Conservation (phyloP, 2,113 vertebrate genomes). For the Alosa alosa region DNA sequence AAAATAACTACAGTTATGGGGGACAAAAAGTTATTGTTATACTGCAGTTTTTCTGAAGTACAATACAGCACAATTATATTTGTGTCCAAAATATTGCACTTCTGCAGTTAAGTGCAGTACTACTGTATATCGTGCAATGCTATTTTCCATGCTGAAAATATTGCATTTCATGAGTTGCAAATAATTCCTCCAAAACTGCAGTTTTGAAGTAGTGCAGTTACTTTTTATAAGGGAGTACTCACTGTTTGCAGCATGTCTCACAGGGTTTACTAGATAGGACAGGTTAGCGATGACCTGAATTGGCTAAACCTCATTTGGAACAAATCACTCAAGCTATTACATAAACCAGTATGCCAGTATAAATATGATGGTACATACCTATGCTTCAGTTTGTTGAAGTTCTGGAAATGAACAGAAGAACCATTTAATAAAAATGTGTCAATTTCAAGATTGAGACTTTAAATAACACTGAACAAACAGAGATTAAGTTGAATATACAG, state of each 20-base stretch:
- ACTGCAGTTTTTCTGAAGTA: too few species aligned
- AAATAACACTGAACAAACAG: not conserved
- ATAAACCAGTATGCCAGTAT: not conserved
- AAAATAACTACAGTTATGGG: too few species aligned
- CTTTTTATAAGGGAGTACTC: not conserved
- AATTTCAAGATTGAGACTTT: not conserved
- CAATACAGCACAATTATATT: too few species aligned
- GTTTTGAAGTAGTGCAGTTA: not conserved
- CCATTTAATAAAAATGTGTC: not conserved
- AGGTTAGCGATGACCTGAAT: not conserved
- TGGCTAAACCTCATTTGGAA: not conserved
- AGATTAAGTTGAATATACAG: not conserved
- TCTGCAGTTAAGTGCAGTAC: too few species aligned
- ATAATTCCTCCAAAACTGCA: too few species aligned
- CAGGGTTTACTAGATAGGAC: not conserved
- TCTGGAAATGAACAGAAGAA: constrained; percentile 49
- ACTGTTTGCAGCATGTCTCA: not conserved
- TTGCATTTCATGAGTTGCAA: too few species aligned
- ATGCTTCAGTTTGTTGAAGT: constrained; percentile 65
- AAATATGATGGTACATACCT: constrained; percentile 56
- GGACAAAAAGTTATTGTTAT: too few species aligned
- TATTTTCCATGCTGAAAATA: too few species aligned
- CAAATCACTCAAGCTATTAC: too few species aligned
- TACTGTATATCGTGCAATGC: too few species aligned
- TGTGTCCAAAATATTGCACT: too few species aligned